Evolutionary conservation across 2,797 vertebrate genomes (phyloP).

Genomic region (Acomys russatus): DNA sequence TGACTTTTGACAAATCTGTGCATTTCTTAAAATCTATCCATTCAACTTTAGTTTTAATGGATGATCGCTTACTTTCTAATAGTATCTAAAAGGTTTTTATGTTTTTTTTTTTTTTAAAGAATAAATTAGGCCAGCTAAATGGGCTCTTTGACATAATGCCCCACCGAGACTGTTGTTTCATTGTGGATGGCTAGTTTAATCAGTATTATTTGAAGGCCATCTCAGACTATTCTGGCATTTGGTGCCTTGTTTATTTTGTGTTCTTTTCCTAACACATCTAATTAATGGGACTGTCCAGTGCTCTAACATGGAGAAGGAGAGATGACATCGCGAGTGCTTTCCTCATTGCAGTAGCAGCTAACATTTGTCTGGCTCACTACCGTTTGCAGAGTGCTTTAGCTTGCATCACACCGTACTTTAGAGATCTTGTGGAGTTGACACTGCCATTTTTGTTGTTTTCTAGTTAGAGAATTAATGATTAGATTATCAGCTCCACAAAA

Average conservation of each 20-base stretch:
- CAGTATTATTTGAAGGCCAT: slow-evolving; percentile 65
- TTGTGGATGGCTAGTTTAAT: slow-evolving; percentile 66
- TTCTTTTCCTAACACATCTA: slow-evolving; percentile 68
- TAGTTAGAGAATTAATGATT: slow-evolving; percentile 43
- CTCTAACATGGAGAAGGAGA: slow-evolving; percentile 61
- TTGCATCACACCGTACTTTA: not conserved
- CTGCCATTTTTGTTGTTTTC: slow-evolving; percentile 1
- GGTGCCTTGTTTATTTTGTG: slow-evolving; percentile 69
- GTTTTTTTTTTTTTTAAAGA: slow-evolving; percentile 1
- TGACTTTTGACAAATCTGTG: slow-evolving; percentile 85
- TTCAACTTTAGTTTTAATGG: slow-evolving; percentile 82
- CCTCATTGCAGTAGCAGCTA: slow-evolving; percentile 40
- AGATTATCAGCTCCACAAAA: not conserved
- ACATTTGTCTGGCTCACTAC: not conserved
- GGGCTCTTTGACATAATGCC: slow-evolving; percentile 72
- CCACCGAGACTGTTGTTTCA: slow-evolving; percentile 55
- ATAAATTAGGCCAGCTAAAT: slow-evolving; percentile 57
- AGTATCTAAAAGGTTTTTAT: slow-evolving; percentile 75
- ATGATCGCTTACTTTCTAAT: slow-evolving; percentile 78
- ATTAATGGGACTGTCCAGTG: slow-evolving; percentile 65
- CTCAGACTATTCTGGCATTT: not conserved
- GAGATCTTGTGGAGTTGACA: not conserved
- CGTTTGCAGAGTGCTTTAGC: slow-evolving; percentile 40
- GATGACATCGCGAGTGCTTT: slow-evolving; percentile 49
- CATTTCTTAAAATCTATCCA: slow-evolving; percentile 85